Conservation (phyloP, 2,797 vertebrate species). For the Chiloscyllium punctatum region DNA sequence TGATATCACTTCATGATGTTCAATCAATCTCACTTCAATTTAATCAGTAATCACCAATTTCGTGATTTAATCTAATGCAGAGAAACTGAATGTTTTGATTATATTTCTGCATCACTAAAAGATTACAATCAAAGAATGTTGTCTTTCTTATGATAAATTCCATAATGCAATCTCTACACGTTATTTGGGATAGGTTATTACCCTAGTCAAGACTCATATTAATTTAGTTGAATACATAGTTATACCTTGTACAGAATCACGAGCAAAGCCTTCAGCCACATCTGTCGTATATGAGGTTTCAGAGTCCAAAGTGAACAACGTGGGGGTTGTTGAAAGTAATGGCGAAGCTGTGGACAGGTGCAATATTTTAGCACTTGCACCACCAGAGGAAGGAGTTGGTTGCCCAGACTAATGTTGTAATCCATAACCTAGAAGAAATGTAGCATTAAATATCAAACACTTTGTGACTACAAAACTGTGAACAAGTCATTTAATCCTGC, state of each 20-base stretch:
- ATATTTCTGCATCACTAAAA: constrained; percentile 1
- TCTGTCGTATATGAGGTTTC: constrained; percentile 89
- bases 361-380: constrained; percentile 97
- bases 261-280: constrained; percentile 94
- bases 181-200: neutral
- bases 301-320: constrained; percentile 95
- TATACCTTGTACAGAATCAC: constrained; percentile 96
- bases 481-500: neutral
- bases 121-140: neutral
- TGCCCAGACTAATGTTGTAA: constrained; percentile 90
- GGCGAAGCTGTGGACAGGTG: constrained; percentile 89
- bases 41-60: neutral
- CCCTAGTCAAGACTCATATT: neutral
- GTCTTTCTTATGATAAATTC: neutral
- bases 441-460: constrained; percentile 14
- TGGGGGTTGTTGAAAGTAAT: constrained; percentile 96
- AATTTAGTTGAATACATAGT: neutral
- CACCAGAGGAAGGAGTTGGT: constrained; percentile 94
- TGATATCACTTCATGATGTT: neutral
- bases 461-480: neutral
- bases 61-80: neutral
- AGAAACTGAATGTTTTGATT: neutral
- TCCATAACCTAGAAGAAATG: constrained; percentile 81
- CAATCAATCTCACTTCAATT: neutral
- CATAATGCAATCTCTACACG: neutral